Conservation (phyloP, 2,888 invertebrate genomes). For the Eristalis intricaria region DNA sequence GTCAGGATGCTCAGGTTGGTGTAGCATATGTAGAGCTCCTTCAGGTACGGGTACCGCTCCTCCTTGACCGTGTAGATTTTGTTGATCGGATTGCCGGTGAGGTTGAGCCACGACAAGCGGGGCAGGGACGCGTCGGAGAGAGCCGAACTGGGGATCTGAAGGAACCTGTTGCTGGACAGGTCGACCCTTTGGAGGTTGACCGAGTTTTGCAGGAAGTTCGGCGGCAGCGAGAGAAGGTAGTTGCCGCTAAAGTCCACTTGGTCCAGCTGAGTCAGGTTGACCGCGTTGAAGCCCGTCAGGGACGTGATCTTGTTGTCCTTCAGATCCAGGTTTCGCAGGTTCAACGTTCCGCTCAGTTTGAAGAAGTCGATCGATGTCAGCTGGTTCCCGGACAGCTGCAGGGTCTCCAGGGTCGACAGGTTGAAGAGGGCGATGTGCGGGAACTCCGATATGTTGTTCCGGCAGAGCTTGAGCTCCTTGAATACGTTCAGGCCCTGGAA, state of each 20-base stretch:
- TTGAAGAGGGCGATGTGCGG: constrained; percentile 91
- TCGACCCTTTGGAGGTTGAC: constrained; percentile 88
- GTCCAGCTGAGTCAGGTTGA: constrained; percentile 88
- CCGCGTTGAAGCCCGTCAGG: constrained; percentile 88
- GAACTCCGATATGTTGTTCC: constrained; percentile 88
- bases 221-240: constrained; percentile 88
- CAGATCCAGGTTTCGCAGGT: constrained; percentile 88
- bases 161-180: constrained; percentile 89
- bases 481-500: constrained; percentile 89
- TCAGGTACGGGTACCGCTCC: constrained; percentile 89
- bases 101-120: constrained; percentile 88
- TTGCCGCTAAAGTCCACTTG: constrained; percentile 90
- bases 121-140: constrained; percentile 89
- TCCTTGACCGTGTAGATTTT: constrained; percentile 87
- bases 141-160: constrained; percentile 88
- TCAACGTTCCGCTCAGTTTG: constrained; percentile 88
- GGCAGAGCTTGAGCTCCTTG: constrained; percentile 88
- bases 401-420: constrained; percentile 87
- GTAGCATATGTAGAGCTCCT: constrained; percentile 89
- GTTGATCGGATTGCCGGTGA: constrained; percentile 91
- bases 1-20: constrained; percentile 92
- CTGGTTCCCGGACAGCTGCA: constrained; percentile 87
- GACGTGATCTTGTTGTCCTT: constrained; percentile 89
- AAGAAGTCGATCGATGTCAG: constrained; percentile 88
- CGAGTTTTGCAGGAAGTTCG: constrained; percentile 90